phyloP scores from a whole-genome alignment of 2,113 vertebrate genomes.

The Dunckerocampus dactyliophorus region DNA sequence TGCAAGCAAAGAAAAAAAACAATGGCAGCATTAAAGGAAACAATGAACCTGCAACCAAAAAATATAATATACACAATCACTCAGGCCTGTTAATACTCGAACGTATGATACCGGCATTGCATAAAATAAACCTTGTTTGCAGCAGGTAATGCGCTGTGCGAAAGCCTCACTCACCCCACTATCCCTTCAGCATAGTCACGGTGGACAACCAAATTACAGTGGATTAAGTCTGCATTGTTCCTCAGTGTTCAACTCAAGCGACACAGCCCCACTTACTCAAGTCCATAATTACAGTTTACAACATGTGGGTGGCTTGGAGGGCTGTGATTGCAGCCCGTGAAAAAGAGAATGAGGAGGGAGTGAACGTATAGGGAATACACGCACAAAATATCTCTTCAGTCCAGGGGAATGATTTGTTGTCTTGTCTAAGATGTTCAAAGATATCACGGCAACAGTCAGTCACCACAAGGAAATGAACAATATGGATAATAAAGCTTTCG shows the following conservation, averaged over 20 bases:
- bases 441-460: neutral
- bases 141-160: conserved; percentile 17
- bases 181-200: conserved; percentile 17
- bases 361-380: conserved; percentile 13
- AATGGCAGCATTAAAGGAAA: conserved; percentile 45
- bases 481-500: neutral
- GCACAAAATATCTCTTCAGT: conserved; percentile 7
- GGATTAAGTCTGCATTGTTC: conserved; percentile 56
- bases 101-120: neutral
- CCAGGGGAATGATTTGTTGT: conserved; percentile 20
- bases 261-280: conserved; percentile 59
- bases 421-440: conserved; percentile 18
- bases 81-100: conserved; percentile 24
- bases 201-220: conserved; percentile 55
- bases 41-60: conserved; percentile 19
- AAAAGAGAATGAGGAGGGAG: conserved; percentile 16
- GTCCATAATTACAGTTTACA: conserved; percentile 68
- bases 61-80: conserved; percentile 6
- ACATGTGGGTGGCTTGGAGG: conserved; percentile 47
- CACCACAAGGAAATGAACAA: conserved; percentile 14
- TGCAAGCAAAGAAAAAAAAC: conserved; percentile 23
- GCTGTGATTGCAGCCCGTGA: conserved; percentile 30
- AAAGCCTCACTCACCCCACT: conserved; percentile 13
- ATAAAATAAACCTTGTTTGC: conserved; percentile 12
- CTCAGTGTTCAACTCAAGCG: conserved; percentile 36